Base-by-base conservation (phyloP, 2,113 vertebrate species). In the Chlorodrepanis virens region DNA sequence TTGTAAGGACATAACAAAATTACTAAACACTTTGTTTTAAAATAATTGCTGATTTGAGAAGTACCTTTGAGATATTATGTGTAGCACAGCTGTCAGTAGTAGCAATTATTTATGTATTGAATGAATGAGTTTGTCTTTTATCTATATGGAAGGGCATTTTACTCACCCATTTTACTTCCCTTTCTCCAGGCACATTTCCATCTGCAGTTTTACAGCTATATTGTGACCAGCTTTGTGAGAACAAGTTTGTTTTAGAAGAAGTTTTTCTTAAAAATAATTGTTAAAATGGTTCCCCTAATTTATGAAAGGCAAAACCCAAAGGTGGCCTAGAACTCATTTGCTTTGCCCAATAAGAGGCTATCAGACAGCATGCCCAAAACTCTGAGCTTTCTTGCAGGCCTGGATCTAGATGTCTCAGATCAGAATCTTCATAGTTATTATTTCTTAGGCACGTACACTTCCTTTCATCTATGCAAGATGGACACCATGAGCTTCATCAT, bases 51-150 rank as follows among this genome's bases (percentile, higher is more conserved):
- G 64, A 47, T 88, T 88, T 79, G 45, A 79, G 53, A 79, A 80
- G 28, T 49, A 69, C 24, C 57, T 94, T 69, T 90, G 37, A 90
- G 69, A 76, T 84, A 71, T 52, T 44, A 61, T 54, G n/a, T 80
- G 40, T 11, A 52, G 52, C 45, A 47, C n/a, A 40, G 53, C n/a
- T 67, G 47, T 68, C 75, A 67, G 29, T 33, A 40, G 70, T 18
- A 88, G 70, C 85, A 94, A 72, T 96, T 87, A 95, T 87, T 94
- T 76, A 52, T 56, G 22, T 68, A 50, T 19, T 79, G 52, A 64
- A 94, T 81, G 6, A 92, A 87, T 44, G 35, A 11, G 40, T 54
- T 53, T 45, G 17, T 37, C 29, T 49, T 96, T 91, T 60, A 83
- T 50, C 77, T 89, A 13, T 54, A 35, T 12, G 64, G 57, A 67